These are phyloP conservation scores for Sanderia malayensis DNA, from an alignment of 30 jellyfish, hydroid and myxozoan genomes.

Conservation along the genomic window DNA sequence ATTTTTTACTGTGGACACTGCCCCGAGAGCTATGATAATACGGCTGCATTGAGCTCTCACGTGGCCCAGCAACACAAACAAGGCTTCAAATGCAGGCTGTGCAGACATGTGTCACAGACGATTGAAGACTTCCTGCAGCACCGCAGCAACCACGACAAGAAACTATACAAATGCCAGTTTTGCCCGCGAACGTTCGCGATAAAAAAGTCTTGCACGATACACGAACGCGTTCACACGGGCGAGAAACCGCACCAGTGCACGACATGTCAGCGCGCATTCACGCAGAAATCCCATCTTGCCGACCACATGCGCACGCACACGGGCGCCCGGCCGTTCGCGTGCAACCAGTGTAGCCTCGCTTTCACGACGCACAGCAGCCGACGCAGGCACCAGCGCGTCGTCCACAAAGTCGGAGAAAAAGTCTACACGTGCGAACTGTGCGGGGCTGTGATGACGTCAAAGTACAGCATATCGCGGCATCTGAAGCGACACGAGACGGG, in stretches of 20 bases:
- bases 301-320: conserved; percentile 34
- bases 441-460: neutral
- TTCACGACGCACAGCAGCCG: conserved; percentile 40
- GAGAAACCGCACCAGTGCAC: conserved; percentile 15
- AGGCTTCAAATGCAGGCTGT: neutral
- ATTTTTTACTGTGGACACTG: neutral
- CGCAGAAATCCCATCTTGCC: conserved; percentile 12
- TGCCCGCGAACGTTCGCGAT: neutral
- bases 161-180: neutral
- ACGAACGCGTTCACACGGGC: conserved; percentile 22
- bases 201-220: conserved; percentile 3
- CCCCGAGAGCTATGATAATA: neutral
- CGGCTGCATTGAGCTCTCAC: neutral
- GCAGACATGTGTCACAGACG: neutral
- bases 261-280: conserved; percentile 16
- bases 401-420: conserved; percentile 11
- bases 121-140: neutral
- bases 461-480: neutral
- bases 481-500: neutral
- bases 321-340: conserved; percentile 30
- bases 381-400: conserved; percentile 16
- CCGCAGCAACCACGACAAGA: neutral
- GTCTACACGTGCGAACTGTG: conserved; percentile 9
- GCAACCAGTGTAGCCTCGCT: conserved; percentile 13
- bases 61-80: neutral